Evolutionary conservation across 2,113 vertebrate genomes (phyloP).

Genomic region (Chionomys nivalis): DNA sequence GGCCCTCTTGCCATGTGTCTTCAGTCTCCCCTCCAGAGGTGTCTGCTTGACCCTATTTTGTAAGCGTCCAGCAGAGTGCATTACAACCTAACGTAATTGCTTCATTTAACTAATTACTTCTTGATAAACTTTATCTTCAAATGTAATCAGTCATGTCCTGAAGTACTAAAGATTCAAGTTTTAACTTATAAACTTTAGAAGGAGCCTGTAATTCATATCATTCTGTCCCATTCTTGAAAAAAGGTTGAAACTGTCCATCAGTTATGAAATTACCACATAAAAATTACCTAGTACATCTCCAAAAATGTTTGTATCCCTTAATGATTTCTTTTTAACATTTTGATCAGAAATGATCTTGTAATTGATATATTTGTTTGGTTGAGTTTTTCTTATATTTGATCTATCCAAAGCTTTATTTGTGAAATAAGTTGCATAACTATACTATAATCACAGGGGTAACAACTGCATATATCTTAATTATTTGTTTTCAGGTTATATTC

Average conservation of each 20-base stretch:
- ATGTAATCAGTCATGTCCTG: background rate
- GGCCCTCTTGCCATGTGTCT: background rate
- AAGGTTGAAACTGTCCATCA: background rate
- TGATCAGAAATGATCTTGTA: background rate
- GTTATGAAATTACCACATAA: background rate
- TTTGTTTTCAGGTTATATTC: background rate
- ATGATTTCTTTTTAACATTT: background rate
- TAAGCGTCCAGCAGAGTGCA: background rate
- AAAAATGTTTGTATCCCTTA: background rate
- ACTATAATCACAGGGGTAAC: background rate
- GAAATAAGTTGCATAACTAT: background rate
- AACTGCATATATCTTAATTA: background rate
- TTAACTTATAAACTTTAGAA: background rate
- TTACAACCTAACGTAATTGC: background rate
- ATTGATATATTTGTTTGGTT: background rate
- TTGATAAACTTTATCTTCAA: background rate
- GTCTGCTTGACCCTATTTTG: background rate
- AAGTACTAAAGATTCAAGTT: background rate
- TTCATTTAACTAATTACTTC: background rate
- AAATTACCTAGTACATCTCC: background rate
- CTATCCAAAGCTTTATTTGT: background rate
- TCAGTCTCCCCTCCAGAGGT: background rate
- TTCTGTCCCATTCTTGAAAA: background rate
- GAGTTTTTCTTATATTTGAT: background rate
- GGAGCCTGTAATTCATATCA: background rate